phyloP scores from a whole-genome alignment of 2,113 vertebrate genomes.

The Pluvialis apricaria region DNA sequence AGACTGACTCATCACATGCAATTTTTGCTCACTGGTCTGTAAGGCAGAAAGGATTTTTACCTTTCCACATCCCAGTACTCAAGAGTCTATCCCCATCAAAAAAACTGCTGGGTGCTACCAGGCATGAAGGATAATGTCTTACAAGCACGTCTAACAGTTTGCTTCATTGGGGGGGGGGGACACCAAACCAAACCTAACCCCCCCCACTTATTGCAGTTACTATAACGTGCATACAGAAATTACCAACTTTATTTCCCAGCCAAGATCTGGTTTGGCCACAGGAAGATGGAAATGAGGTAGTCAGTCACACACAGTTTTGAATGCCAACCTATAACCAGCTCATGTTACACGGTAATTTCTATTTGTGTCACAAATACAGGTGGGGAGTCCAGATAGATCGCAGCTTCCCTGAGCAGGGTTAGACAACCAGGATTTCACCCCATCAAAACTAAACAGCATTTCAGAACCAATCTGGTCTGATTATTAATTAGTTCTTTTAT shows the following conservation, averaged over 20 bases:
- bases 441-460: too few species aligned
- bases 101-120: not conserved
- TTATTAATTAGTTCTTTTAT: not conserved
- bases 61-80: not conserved
- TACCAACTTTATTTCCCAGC: not conserved
- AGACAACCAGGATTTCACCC: not conserved
- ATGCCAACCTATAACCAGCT: not conserved
- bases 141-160: too few species aligned
- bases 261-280: not conserved
- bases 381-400: not conserved
- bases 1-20: not conserved
- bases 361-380: not conserved
- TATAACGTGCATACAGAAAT: not conserved
- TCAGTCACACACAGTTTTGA: not conserved
- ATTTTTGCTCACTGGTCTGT: not conserved
- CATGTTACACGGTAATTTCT: accelerated
- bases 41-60: not conserved
- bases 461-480: not conserved
- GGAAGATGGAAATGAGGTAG: not conserved
- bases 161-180: too few species aligned
- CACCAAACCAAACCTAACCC: not conserved
- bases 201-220: not conserved
- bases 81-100: not conserved
- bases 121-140: not conserved
- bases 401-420: not conserved